phyloP scores from a whole-genome alignment of 37 sponge, comb jelly and placozoan genomes.

The Oopsacas minuta region DNA sequence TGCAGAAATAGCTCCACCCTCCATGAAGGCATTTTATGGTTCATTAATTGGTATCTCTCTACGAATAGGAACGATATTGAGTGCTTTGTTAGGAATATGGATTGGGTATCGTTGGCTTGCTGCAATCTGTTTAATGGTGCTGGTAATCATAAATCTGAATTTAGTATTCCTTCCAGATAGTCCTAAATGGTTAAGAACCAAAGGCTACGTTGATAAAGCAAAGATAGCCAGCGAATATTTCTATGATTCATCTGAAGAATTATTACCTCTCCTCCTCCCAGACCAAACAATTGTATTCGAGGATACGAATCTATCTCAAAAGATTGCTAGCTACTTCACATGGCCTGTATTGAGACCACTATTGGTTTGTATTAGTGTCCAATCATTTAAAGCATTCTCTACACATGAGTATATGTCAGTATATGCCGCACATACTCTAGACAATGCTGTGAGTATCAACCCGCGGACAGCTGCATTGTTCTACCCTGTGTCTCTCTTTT shows the following conservation, averaged over 20 bases:
- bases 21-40: background rate
- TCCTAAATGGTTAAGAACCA: background rate
- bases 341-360: background rate
- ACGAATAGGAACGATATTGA: background rate
- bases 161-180: background rate
- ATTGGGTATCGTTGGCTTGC: background rate
- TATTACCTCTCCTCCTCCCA: background rate
- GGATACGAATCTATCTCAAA: background rate
- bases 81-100: background rate
- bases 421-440: background rate
- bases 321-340: background rate
- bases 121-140: background rate
- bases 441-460: background rate
- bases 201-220: background rate
- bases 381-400: background rate
- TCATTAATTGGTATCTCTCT: background rate
- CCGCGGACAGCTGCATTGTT: background rate
- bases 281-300: background rate
- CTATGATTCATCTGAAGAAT: background rate
- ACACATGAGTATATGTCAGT: background rate
- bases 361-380: background rate
- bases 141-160: background rate
- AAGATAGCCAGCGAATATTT: background rate
- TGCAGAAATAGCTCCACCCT: background rate
- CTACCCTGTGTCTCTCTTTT: background rate